Percentiles rank a stretch among this genome's conserved stretches.
phyloP scores from a whole-genome alignment of 2,888 invertebrate species.

The Hemicrepidius hirtus region DNA sequence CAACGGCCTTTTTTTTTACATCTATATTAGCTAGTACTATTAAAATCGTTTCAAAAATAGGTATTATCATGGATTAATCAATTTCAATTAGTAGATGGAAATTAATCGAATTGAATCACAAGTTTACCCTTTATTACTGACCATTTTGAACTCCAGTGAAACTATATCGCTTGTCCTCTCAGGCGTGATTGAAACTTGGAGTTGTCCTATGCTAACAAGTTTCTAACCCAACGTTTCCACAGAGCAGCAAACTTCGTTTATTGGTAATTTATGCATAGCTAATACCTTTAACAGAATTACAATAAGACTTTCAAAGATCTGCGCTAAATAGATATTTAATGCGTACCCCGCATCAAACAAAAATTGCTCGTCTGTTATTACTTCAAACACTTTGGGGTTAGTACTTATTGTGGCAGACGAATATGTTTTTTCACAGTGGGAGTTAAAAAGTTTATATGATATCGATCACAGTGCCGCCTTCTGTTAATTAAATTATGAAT shows the following conservation, averaged over 20 bases:
- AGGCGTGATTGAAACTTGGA: constrained; percentile 39
- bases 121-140: constrained; percentile 23
- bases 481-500: too few relatives aligned
- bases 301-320: constrained; percentile 3
- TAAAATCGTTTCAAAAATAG: too few relatives aligned
- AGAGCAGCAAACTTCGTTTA: constrained; percentile 32
- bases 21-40: too few relatives aligned
- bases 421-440: too few relatives aligned
- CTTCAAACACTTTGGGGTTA: too few relatives aligned
- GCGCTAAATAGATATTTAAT: background rate
- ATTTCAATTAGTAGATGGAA: constrained; percentile 19
- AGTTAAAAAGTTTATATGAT: too few relatives aligned
- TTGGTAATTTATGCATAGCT: constrained; percentile 31
- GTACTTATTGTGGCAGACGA: too few relatives aligned
- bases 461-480: too few relatives aligned
- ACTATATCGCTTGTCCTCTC: constrained; percentile 24
- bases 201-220: constrained; percentile 35
- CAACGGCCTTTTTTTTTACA: too few relatives aligned
- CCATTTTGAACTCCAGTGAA: constrained; percentile 23
- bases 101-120: constrained; percentile 17
- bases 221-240: constrained; percentile 28
- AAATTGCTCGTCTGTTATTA: too few relatives aligned
- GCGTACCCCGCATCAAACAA: too few relatives aligned
- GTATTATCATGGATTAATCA: too few relatives aligned
- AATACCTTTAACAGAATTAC: constrained; percentile 17